Evolutionary conservation across 2,888 invertebrate species (phyloP).

Genomic region (Lasioglossum malachurum): DNA sequence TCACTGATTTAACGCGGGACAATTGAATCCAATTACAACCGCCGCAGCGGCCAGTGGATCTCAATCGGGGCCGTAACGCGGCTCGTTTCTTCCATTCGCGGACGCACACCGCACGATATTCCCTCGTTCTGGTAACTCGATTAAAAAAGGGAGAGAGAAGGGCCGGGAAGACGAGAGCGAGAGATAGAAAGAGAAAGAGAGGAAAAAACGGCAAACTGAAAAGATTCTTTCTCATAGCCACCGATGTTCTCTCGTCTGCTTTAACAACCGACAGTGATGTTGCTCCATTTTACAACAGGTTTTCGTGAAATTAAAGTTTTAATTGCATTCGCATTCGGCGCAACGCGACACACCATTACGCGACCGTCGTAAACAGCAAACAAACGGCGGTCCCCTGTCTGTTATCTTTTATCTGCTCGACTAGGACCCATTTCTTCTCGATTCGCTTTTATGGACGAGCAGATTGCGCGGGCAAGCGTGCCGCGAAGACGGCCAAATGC

Average conservation of each 20-base stretch:
- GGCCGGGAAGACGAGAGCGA: background rate
- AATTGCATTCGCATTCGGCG: slow-evolving; percentile 35
- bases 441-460: background rate
- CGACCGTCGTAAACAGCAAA: slow-evolving; percentile 17
- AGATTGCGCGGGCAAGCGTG: background rate
- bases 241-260: background rate
- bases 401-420: background rate
- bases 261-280: slow-evolving; percentile 13
- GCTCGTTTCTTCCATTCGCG: slow-evolving; percentile 53
- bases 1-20: slow-evolving; percentile 85
- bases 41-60: slow-evolving; percentile 79
- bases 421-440: background rate
- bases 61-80: slow-evolving; percentile 72
- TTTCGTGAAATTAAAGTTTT: slow-evolving; percentile 33
- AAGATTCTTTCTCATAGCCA: slow-evolving; percentile 2
- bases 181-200: background rate
- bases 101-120: background rate
- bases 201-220: background rate
- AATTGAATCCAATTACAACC: slow-evolving; percentile 85
- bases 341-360: slow-evolving; percentile 17
- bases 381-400: background rate
- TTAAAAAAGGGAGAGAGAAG: slow-evolving; percentile 1
- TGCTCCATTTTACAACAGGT: slow-evolving; percentile 11
- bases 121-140: slow-evolving; percentile 27
- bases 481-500: slow-evolving; percentile 16